A percentile compares a stretch with the other conserved stretches of the same genome.
phyloP scores from a whole-genome alignment of 2,797 vertebrate species.

The Mus spretus region DNA sequence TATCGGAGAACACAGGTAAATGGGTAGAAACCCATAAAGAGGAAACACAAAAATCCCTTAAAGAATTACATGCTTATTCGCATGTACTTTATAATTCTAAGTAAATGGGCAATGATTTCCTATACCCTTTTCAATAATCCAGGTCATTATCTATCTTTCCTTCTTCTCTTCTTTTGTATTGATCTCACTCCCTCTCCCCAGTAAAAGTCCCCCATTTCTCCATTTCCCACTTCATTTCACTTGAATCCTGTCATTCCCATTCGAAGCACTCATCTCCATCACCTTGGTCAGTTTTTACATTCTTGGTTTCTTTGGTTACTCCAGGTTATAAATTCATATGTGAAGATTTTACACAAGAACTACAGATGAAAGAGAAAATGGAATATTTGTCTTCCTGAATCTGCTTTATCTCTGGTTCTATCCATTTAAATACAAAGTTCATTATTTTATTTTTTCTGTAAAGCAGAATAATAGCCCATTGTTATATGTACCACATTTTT shows the following conservation, averaged over 20 bases:
- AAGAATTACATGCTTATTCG: too few species aligned
- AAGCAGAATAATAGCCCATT: background rate
- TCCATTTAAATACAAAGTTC: background rate
- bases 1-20: too few species aligned
- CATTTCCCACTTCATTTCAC: background rate
- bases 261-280: background rate
- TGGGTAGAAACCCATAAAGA: too few species aligned
- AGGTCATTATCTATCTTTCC: background rate
- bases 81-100: background rate
- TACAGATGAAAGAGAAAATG: background rate
- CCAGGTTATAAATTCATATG: background rate
- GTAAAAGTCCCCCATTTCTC: background rate
- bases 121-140: background rate
- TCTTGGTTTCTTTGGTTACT: background rate
- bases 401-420: background rate
- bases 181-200: background rate
- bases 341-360: background rate
- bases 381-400: background rate
- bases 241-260: background rate
- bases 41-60: too few species aligned
- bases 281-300: background rate
- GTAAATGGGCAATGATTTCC: background rate
- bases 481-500: background rate
- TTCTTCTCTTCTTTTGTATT: background rate
- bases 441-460: background rate